Conservation (phyloP, 2,888 invertebrate genomes). For the Anoplius nigerrimus region DNA sequence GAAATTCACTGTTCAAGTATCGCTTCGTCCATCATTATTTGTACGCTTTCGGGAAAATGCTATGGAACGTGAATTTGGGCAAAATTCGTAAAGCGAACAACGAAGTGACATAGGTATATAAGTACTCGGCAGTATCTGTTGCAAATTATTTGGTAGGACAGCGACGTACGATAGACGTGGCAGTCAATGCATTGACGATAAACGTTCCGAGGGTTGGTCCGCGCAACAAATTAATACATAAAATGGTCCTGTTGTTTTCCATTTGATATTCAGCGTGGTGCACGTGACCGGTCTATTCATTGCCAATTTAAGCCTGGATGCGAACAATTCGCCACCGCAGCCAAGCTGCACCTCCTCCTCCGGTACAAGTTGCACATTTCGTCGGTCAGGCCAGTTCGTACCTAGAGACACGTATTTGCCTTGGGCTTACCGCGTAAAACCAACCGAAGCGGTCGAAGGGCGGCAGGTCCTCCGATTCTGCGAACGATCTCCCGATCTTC, state of each 20-base stretch:
- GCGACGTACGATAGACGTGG: too few species aligned
- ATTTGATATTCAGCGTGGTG: slow-evolving; percentile 61
- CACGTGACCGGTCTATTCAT: slow-evolving; percentile 62
- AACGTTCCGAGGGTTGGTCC: slow-evolving; percentile 23
- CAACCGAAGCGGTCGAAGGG: slow-evolving; percentile 89
- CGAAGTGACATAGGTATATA: too few species aligned
- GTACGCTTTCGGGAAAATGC: too few species aligned
- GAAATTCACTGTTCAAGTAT: too few species aligned
- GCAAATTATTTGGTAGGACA: too few species aligned
- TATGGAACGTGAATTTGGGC: too few species aligned
- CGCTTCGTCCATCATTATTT: too few species aligned
- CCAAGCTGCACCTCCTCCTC: slow-evolving; percentile 27
- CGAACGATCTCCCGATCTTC: slow-evolving; percentile 80
- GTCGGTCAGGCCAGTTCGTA: not conserved
- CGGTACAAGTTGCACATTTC: slow-evolving; percentile 38
- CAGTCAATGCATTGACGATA: too few species aligned
- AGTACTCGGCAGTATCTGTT: too few species aligned
- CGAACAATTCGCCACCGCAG: slow-evolving; percentile 44
- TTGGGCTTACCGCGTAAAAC: slow-evolving; percentile 82
- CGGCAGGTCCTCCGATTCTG: slow-evolving; percentile 73
- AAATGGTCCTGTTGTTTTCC: slow-evolving; percentile 60
- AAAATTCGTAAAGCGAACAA: too few species aligned
- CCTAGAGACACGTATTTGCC: not conserved
- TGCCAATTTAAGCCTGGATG: slow-evolving; percentile 58
- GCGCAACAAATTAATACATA: slow-evolving; percentile 59